Percentiles rank a stretch among this genome's conserved stretches.
Evolutionary conservation across 2,888 invertebrate species (phyloP).

Genomic region (Ptilodon capucinus): DNA sequence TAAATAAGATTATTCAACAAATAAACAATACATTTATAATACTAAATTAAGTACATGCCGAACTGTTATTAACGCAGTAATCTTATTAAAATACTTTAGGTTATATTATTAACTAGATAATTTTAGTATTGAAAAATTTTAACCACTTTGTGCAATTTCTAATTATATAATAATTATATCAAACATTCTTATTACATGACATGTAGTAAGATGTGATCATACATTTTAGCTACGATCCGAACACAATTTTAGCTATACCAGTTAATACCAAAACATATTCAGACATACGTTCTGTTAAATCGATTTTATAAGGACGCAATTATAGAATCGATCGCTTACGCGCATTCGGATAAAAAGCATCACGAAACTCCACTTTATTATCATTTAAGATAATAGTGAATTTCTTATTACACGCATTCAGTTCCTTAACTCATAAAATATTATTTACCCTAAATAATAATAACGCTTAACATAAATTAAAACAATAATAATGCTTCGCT

Average conservation of each 20-base stretch:
- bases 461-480: neutral
- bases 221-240: conserved; percentile 6
- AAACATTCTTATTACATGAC: conserved; percentile 56
- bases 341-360: conserved; percentile 15
- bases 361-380: conserved; percentile 49
- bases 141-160: conserved; percentile 69
- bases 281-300: neutral
- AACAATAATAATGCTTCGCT: neutral
- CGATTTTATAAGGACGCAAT: conserved; percentile 2
- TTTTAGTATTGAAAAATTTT: too few species aligned
- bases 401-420: conserved; percentile 24
- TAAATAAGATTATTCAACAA: neutral
- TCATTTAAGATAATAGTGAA: conserved; percentile 49
- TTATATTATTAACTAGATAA: neutral
- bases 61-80: neutral
- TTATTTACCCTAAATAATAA: neutral
- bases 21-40: too few species aligned
- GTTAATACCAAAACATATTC: neutral
- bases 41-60: neutral
- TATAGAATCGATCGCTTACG: conserved; percentile 2
- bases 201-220: conserved; percentile 56
- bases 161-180: conserved; percentile 21
- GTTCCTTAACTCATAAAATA: neutral
- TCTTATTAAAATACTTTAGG: neutral
- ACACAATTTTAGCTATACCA: conserved; percentile 6